phyloP scores from a whole-genome alignment of 2,113 vertebrate species.

The Tretioscincus oriximinensis region DNA sequence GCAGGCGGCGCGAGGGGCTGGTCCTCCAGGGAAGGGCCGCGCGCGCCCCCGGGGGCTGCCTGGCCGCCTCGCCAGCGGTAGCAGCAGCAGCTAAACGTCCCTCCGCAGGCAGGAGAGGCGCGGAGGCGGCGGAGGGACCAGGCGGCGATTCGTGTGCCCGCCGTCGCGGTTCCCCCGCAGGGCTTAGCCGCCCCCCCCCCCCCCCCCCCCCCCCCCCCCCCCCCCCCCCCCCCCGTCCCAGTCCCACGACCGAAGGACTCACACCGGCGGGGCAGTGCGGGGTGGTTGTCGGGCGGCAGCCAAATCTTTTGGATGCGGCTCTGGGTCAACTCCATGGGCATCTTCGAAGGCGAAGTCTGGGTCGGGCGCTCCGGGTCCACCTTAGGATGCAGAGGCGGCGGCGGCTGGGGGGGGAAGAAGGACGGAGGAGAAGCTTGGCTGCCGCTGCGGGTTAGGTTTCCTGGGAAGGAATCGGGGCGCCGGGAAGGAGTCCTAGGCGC shows the following conservation, averaged over 20 bases:
- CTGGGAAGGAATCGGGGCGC: neutral
- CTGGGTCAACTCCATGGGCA: slow-evolving; percentile 83
- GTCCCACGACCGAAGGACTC: slow-evolving; percentile 17
- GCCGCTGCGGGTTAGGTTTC: neutral
- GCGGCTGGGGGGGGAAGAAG: neutral
- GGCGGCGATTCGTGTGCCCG: too few relatives aligned
- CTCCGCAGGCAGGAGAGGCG: too few relatives aligned
- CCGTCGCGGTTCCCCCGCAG: too few relatives aligned
- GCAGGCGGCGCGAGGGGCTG: too few relatives aligned
- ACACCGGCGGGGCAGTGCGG: slow-evolving; percentile 68
- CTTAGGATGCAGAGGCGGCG: neutral
- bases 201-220: too few relatives aligned
- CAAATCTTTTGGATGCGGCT: slow-evolving; percentile 86
- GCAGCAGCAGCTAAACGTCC: too few relatives aligned
- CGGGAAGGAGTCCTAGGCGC: neutral
- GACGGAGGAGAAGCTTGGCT: neutral
- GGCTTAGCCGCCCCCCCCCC: too few relatives aligned
- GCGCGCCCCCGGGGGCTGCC: too few relatives aligned
- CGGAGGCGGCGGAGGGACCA: too few relatives aligned
- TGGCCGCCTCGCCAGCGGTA: too few relatives aligned
- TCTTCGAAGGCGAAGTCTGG: slow-evolving; percentile 28
- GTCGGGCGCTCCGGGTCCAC: neutral
- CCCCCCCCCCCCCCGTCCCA: too few relatives aligned
- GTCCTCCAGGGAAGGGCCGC: too few relatives aligned
- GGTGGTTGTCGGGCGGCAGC: slow-evolving; percentile 78